These are phyloP conservation scores for Muntiacus muntjak DNA, from an alignment of 2,113 vertebrate genomes.

Conservation along the genomic window DNA sequence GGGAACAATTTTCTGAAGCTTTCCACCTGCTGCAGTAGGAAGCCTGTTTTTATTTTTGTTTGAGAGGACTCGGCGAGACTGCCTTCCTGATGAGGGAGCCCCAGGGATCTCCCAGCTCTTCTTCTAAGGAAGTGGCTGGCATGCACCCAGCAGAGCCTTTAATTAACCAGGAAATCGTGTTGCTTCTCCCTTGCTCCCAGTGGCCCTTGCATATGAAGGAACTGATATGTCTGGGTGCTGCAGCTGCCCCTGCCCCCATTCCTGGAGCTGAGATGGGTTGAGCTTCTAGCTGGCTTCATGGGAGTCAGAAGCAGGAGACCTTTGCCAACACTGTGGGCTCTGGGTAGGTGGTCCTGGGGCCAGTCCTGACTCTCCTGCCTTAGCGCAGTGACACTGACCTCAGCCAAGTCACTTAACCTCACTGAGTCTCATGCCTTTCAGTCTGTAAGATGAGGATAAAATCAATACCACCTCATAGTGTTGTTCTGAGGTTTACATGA, in stretches of 20 bases:
- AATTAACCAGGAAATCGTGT: not conserved
- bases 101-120: not conserved
- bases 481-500: not conserved
- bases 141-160: not conserved
- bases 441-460: not conserved
- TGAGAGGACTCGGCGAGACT: not conserved
- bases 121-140: not conserved
- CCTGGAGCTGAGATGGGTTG: not conserved
- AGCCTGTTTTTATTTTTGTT: constrained; percentile 51
- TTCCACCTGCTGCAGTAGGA: constrained; percentile 38
- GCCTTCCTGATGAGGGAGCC: constrained; percentile 27
- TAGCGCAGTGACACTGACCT: not conserved
- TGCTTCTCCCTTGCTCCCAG: too few species aligned
- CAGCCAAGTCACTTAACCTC: not conserved
- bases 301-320: not conserved
- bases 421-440: not conserved
- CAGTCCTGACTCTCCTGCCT: not conserved
- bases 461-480: not conserved
- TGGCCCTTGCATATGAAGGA: not conserved
- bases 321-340: not conserved
- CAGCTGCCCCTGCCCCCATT: rapidly evolving
- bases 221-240: not conserved
- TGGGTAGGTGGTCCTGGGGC: too few species aligned
- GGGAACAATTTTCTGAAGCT: constrained; percentile 18
- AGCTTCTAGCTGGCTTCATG: not conserved